Evolutionary conservation across 1,140 invertebrate genomes (phyloP), one percentile per base, ranked within the genome.

Genomic region (Drosophila insularis): DNA sequence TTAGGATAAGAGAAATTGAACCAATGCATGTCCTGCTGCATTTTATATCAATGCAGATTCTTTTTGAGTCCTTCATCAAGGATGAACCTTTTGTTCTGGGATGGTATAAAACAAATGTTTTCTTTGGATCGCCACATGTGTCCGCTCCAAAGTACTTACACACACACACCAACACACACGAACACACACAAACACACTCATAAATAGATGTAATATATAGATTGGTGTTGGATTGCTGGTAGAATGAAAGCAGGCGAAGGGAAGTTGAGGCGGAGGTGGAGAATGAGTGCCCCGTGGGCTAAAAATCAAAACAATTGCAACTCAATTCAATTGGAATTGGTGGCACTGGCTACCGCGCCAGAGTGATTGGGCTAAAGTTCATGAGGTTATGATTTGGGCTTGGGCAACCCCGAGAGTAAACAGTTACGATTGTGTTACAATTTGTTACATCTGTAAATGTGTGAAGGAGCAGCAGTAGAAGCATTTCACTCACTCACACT

Each of bases 351-450:
- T 68, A 80, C 77, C 75, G 76, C 63, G 56, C 39, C 31, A 13
- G 40, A 46, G 58, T 63, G 43, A 50, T 50, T 40, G 66, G 43
- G 43, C 67, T 35, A 74, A 79, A 80, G 78, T 81, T 81, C 79
- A 74, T 68, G 80, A 82, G 79, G 79, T 81, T 81, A 81, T 82
- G 79, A 78, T 81, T 81, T 81, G 68, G 67, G 68, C 56, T 55
- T 58, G 58, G 67, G 50, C 63, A 69, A 77, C 81, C 81, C 78
- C 71, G 43, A 70, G 78, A 81, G 78, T 87, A 87, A 87, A 89
- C 84, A 87, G 84, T 89, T 89, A 89, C 84, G 84, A 89, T 89
- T 89, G 84, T 84, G 85, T 89, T 89, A 89, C 84, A 89, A 89
- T 89, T 89, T 89, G 84, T 89, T 89, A 89, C 84, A 89, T 74